phyloP scores from a whole-genome alignment of 2,797 vertebrate species.

The Smutsia gigantea region DNA sequence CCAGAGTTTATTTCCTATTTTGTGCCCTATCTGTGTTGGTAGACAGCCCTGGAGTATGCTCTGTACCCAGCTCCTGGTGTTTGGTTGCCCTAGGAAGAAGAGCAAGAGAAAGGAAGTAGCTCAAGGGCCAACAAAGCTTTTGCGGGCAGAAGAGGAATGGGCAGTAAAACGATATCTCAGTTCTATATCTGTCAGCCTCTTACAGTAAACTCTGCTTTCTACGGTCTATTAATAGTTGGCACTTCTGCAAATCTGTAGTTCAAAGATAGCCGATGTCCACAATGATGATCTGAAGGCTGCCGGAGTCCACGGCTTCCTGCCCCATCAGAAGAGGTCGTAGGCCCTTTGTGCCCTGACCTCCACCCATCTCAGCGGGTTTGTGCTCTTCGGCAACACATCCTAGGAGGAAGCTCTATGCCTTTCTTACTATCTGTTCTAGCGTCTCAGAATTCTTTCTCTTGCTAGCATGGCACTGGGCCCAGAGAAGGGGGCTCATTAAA shows the following conservation, averaged over 20 bases:
- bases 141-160: constrained; percentile 65
- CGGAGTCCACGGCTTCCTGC: constrained; percentile 20
- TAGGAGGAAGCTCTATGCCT: background rate
- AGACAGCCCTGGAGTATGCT: background rate
- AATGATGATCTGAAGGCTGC: background rate
- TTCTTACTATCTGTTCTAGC: background rate
- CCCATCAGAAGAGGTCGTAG: background rate
- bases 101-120: constrained; percentile 9
- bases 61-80: background rate
- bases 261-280: constrained; percentile 55
- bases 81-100: background rate
- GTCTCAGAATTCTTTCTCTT: background rate
- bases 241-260: constrained; percentile 59
- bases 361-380: background rate
- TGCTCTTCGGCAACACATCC: background rate
- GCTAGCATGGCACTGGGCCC: background rate
- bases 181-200: constrained; percentile 78
- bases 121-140: constrained; percentile 58
- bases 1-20: background rate
- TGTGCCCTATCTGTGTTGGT: background rate
- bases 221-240: constrained; percentile 78
- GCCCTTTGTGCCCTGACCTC: background rate
- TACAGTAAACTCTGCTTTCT: constrained; percentile 77
- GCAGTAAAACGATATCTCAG: constrained; percentile 65
- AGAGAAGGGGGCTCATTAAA: background rate